These are phyloP conservation scores for Polylopha cassiicola DNA, from an alignment of 2,888 invertebrate genomes.

Conservation along the genomic window DNA sequence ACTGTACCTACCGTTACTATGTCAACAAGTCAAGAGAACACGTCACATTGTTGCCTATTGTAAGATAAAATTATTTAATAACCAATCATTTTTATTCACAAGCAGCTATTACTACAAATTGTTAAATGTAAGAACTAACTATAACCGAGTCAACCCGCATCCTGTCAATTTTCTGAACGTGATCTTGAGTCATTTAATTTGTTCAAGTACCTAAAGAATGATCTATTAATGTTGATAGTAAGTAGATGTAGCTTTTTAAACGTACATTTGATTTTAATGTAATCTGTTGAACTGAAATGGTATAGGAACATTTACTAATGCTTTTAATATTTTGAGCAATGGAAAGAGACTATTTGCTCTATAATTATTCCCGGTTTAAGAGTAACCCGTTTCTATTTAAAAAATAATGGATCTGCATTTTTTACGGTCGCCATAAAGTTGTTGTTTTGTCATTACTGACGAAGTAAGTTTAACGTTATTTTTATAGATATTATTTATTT, in stretches of 20 bases:
- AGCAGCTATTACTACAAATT: slow-evolving; percentile 16
- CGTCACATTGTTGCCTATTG: slow-evolving; percentile 20
- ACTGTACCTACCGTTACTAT: slow-evolving; percentile 45
- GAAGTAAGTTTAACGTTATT: slow-evolving; percentile 65
- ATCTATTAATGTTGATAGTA: neutral
- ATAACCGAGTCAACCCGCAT: slow-evolving; percentile 14
- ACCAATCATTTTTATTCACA: slow-evolving; percentile 16
- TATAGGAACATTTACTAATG: no score
- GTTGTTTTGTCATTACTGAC: slow-evolving; percentile 58
- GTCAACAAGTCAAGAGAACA: slow-evolving; percentile 13
- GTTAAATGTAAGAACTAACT: slow-evolving; percentile 7
- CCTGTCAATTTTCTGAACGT: slow-evolving; percentile 6
- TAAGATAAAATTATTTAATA: slow-evolving; percentile 22
- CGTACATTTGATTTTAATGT: neutral
- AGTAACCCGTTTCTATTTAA: no score
- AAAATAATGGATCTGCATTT: no score
- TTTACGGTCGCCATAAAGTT: slow-evolving; percentile 52
- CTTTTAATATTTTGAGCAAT: neutral
- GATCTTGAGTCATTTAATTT: slow-evolving; percentile 4
- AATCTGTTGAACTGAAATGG: no score
- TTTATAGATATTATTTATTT: slow-evolving; percentile 71
- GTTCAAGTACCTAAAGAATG: slow-evolving; percentile 9
- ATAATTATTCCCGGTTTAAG: no score
- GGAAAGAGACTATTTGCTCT: slow-evolving; percentile 1
- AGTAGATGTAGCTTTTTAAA: neutral